Percentiles rank a stretch among this genome's conserved stretches.
phyloP scores from a whole-genome alignment of 2,113 vertebrate species.

The Chunga burmeisteri region DNA sequence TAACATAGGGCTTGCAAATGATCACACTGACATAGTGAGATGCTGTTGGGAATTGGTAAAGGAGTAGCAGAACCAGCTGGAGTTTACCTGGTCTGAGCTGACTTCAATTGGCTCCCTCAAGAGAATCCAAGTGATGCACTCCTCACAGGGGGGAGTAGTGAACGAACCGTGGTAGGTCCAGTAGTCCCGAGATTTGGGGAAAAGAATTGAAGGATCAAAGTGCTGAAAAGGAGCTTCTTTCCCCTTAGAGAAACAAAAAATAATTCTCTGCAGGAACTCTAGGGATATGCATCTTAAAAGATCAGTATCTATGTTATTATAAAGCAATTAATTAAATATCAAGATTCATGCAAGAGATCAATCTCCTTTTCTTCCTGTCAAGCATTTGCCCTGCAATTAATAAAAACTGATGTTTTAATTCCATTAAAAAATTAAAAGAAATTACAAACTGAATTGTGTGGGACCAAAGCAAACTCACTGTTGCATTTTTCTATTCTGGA shows the following conservation, averaged over 20 bases:
- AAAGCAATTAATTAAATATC: background rate
- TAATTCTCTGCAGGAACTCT: background rate
- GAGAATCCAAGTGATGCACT: slow-evolving; percentile 95
- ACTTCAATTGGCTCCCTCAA: slow-evolving; percentile 86
- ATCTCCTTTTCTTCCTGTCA: background rate
- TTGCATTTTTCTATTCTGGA: background rate
- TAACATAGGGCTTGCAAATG: background rate
- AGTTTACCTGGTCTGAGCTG: slow-evolving; percentile 87
- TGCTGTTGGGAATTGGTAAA: background rate
- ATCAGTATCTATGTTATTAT: background rate
- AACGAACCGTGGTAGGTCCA: slow-evolving; percentile 96
- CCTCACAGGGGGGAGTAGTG: slow-evolving; percentile 93
- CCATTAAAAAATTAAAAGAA: background rate
- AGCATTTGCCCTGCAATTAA: background rate
- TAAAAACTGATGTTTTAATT: background rate
- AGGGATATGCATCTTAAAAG: background rate
- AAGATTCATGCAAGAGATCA: background rate
- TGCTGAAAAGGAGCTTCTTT: slow-evolving; percentile 83
- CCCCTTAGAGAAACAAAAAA: slow-evolving; percentile 74
- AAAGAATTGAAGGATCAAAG: slow-evolving; percentile 87
- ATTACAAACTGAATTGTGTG: background rate
- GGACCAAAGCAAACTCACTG: background rate
- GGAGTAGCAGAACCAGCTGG: background rate
- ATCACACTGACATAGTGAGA: background rate
- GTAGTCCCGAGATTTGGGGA: slow-evolving; percentile 88